Conservation (phyloP, 2,113 vertebrate genomes). For the Eubucco bourcierii region DNA sequence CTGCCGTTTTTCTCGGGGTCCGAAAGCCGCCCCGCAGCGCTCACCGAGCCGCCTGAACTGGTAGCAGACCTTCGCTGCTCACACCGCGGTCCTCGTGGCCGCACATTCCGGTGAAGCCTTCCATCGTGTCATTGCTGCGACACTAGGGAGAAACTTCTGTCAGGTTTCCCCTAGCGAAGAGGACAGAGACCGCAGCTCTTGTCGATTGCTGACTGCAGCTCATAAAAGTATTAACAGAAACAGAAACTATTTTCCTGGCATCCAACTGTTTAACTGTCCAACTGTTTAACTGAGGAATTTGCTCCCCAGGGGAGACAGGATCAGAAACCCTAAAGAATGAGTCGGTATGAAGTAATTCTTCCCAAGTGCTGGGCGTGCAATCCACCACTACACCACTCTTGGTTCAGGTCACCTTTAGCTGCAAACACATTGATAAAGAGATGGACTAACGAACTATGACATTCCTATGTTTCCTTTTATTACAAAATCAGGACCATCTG, state of each 20-base stretch:
- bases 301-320: neutral
- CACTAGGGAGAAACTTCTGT: neutral
- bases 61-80: neutral
- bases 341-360: fast-evolving
- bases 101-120: neutral
- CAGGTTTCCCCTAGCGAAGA: fast-evolving
- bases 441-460: fast-evolving
- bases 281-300: fast-evolving
- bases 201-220: fast-evolving
- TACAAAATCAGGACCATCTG: neutral
- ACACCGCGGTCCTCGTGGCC: no score
- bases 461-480: fast-evolving
- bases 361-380: fast-evolving
- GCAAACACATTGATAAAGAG: neutral
- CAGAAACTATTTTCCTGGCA: neutral
- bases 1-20: neutral
- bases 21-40: neutral
- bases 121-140: neutral
- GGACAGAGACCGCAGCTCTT: neutral
- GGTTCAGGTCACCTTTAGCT: neutral
- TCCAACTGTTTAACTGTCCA: fast-evolving
- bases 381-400: fast-evolving
- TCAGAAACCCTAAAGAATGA: fast-evolving
- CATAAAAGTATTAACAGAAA: fast-evolving
- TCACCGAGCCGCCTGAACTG: neutral